A percentile compares a stretch with the other conserved stretches of the same genome.
Conservation (phyloP, 2,888 invertebrate species). For the Lasius platythorax region DNA sequence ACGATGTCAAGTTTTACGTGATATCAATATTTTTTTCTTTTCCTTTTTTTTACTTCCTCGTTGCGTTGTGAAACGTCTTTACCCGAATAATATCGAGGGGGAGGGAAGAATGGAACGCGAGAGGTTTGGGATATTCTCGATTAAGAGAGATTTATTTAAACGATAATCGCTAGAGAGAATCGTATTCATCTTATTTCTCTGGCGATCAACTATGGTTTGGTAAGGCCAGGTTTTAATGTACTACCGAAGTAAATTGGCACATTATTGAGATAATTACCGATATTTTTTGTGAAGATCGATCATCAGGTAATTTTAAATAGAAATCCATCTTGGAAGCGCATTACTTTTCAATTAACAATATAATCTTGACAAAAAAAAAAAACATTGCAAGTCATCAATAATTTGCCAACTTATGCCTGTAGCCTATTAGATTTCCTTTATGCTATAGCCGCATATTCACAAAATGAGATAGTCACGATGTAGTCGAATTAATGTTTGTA, state of each 20-base stretch:
- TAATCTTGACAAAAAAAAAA: background rate
- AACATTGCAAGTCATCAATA: background rate
- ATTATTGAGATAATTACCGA: background rate
- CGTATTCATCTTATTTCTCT: conserved; percentile 3
- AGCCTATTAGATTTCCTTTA: background rate
- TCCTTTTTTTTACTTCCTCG: background rate
- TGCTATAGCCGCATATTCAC: background rate
- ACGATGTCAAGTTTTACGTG: conserved; percentile 10
- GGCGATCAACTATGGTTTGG: background rate
- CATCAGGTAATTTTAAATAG: background rate
- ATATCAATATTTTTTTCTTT: background rate
- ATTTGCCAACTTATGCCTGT: background rate
- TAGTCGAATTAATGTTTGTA: background rate
- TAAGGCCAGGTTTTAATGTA: conserved; percentile 1
- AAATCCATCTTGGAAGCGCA: conserved; percentile 2
- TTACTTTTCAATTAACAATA: conserved; percentile 24
- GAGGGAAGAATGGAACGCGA: background rate
- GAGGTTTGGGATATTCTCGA: background rate
- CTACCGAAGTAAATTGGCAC: background rate
- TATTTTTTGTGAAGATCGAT: background rate
- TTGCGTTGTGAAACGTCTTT: background rate
- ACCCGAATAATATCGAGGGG: background rate
- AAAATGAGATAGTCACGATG: background rate
- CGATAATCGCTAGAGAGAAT: background rate
- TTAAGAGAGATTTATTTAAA: conserved; percentile 18